phyloP scores from a whole-genome alignment of 2,888 invertebrate species.

The Oxycera nigricornis region DNA sequence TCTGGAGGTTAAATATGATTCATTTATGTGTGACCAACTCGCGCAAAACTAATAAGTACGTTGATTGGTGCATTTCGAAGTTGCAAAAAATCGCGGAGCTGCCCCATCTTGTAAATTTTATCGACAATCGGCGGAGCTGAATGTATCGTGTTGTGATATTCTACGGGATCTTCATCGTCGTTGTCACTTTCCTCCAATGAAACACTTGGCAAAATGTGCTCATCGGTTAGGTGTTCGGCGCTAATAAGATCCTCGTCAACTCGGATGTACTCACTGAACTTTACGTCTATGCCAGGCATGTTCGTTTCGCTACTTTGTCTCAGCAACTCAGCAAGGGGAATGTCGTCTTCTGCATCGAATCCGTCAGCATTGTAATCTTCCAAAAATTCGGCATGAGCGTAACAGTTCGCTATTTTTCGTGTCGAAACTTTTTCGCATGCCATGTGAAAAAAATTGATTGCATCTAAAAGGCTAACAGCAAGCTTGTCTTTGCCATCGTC shows the following conservation, averaged over 20 bases:
- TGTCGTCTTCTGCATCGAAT: conserved; percentile 13
- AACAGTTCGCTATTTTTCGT: conserved; percentile 6
- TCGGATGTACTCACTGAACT: no score
- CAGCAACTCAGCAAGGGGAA: conserved; percentile 13
- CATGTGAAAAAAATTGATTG: conserved; percentile 20
- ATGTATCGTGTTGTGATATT: no score
- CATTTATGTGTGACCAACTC: no score
- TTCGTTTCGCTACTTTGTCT: background rate
- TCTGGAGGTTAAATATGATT: no score
- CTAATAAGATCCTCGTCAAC: background rate
- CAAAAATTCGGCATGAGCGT: background rate
- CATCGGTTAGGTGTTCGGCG: no score
- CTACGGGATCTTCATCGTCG: background rate
- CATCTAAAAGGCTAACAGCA: conserved; percentile 7
- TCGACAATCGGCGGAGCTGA: conserved; percentile 1
- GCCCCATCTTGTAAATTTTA: background rate
- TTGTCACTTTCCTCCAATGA: background rate
- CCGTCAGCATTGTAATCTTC: conserved; percentile 10
- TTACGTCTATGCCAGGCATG: background rate
- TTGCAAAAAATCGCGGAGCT: background rate
- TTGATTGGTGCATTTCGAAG: no score
- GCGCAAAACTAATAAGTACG: no score
- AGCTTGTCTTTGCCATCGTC: conserved; percentile 4
- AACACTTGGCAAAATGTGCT: no score
- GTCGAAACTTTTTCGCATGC: conserved; percentile 5